A percentile compares a stretch with the other conserved stretches of the same genome.
phyloP scores from a whole-genome alignment of 2,888 invertebrate species.

The Saturnia japonica region DNA sequence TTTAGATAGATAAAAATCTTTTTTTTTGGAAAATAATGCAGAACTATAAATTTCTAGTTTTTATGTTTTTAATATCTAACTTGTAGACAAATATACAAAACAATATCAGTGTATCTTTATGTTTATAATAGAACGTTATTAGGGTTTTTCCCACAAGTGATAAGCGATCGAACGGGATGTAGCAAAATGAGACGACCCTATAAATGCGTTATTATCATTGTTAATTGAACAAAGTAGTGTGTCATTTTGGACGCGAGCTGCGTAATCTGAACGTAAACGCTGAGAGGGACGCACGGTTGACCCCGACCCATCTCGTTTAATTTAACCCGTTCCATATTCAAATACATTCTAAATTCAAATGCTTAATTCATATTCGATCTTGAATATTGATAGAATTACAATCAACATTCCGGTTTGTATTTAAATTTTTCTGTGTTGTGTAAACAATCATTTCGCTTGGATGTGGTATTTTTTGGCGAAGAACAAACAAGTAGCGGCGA shows the following conservation, averaged over 20 bases:
- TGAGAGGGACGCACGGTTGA: constrained; percentile 49
- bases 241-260: constrained; percentile 62
- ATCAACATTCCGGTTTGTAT: background rate
- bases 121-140: too few species aligned
- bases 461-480: constrained; percentile 74
- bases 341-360: constrained; percentile 24
- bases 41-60: background rate
- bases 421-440: background rate
- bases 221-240: constrained; percentile 74
- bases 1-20: too few species aligned
- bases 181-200: constrained; percentile 62
- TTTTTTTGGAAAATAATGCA: too few species aligned
- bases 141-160: constrained; percentile 5
- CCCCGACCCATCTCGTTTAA: constrained; percentile 18
- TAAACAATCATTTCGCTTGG: constrained; percentile 39
- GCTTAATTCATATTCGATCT: background rate
- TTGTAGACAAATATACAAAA: background rate
- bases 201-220: constrained; percentile 56
- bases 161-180: constrained; percentile 9
- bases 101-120: too few species aligned
- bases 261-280: constrained; percentile 59
- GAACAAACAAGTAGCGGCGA: constrained; percentile 72
- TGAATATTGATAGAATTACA: background rate
- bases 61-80: background rate
- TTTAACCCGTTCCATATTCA: constrained; percentile 6